phyloP scores from a whole-genome alignment of 2,888 invertebrate species.

The Nemapogon koenigi region DNA sequence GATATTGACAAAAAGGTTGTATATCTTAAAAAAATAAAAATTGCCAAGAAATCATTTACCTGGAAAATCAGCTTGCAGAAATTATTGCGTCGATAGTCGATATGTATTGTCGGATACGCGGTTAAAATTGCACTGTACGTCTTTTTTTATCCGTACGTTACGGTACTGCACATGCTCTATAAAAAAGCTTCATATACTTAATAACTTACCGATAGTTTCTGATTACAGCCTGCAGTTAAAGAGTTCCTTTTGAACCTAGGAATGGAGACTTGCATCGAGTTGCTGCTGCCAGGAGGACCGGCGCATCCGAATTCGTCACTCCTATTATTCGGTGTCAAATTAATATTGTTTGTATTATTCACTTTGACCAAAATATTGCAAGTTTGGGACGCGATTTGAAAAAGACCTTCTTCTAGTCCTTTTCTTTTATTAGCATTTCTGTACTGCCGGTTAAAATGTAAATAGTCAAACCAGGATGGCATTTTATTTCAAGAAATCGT shows the following conservation, averaged over 20 bases:
- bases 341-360: conserved; percentile 77
- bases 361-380: conserved; percentile 80
- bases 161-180: conserved; percentile 26
- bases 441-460: conserved; percentile 55
- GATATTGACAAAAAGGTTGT: no score
- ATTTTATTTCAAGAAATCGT: conserved; percentile 26
- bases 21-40: no score
- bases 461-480: conserved; percentile 70
- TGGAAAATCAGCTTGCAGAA: conserved; percentile 48
- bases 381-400: conserved; percentile 80
- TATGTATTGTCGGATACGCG: conserved; percentile 10
- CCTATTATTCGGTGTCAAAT: conserved; percentile 68
- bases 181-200: no score
- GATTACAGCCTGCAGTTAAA: conserved; percentile 60
- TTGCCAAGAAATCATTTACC: conserved; percentile 25
- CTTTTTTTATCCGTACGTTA: conserved; percentile 28
- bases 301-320: conserved; percentile 68
- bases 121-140: conserved; percentile 21
- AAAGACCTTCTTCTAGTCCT: conserved; percentile 76
- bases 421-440: conserved; percentile 65
- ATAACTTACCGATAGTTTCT: conserved; percentile 66
- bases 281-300: conserved; percentile 35
- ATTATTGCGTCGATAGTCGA: conserved; percentile 9
- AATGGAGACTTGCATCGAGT: conserved; percentile 62
- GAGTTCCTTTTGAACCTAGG: conserved; percentile 60